Base-by-base conservation (phyloP, 2,113 vertebrate species). In the Zootoca vivipara region DNA sequence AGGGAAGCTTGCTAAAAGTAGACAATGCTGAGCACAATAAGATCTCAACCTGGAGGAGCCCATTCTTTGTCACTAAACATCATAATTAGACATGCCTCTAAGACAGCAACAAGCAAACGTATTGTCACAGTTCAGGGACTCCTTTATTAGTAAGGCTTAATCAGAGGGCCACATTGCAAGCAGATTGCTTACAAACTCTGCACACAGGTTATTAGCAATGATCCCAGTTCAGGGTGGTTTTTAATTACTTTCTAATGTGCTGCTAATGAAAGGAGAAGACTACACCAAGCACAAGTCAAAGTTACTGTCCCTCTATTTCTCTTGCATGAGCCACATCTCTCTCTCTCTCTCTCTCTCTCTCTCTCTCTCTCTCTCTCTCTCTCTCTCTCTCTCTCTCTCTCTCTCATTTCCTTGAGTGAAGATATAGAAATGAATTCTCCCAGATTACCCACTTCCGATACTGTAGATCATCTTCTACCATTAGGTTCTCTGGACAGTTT, bases 21-120 rank as follows among this genome's bases (percentile, higher is more conserved):
- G 83, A 69, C 0, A 0, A 16, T 1, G 67, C 77, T 86, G 3
- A 0, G 83, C 74, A 12, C 91, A 94, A 86, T 90, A 79, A 80
- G 89, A 88, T 65, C 73, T 87, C 82, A 85, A 62, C 90, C 90
- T 85, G 10, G 56, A 92, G 90, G 89, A 91, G 4, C 0, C 0
- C 12, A 22, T 73, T 2, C 93, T 24, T 74, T 92, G 85, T 91
- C 89, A 87, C 33, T 73, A 88, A 87, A 91, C 86, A 75, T 93
- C 90, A 82, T 93, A 86, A 94, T 94, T 93, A 90, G 89, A 58
- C 0, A 38, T 93, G 83, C 92, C 90, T 13, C 0, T 26, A n/a
- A 88, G 90, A 92, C 86, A 87, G 72, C 73, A 33, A 13, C 40
- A 26, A 22, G 83, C 78, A 56, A 52, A 20, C 62, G 75, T 0